These are phyloP conservation scores for Metopia argyrocephala DNA, from an alignment of 2,888 invertebrate species.

Conservation along the genomic window DNA sequence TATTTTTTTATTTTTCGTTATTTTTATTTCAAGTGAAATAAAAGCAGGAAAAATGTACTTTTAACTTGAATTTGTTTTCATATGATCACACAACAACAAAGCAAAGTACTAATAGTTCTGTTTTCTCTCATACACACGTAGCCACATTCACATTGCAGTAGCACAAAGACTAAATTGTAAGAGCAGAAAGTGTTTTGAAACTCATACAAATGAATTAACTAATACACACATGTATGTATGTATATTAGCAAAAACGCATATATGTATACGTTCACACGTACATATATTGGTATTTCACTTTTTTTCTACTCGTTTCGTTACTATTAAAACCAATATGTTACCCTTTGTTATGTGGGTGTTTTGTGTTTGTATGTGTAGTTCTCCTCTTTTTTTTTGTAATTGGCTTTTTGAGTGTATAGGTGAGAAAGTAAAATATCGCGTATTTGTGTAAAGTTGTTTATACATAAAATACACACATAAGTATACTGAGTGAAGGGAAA, in stretches of 20 bases:
- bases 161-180: constrained; percentile 11
- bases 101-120: neutral
- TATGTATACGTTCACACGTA: no score
- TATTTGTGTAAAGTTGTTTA: no score
- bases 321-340: constrained; percentile 23
- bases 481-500: no score
- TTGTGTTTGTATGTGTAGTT: neutral
- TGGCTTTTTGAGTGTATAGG: no score
- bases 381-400: neutral
- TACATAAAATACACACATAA: no score
- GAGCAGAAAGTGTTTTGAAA: neutral
- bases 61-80: constrained; percentile 49
- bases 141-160: neutral
- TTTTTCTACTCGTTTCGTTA: constrained; percentile 11
- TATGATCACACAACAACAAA: constrained; percentile 4
- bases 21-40: constrained; percentile 62
- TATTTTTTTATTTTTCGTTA: neutral
- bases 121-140: neutral
- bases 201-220: no score
- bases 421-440: no score
- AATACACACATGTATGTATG: no score
- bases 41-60: constrained; percentile 53
- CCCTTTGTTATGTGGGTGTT: constrained; percentile 12
- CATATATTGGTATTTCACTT: constrained; percentile 3
- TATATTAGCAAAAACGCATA: no score